These are phyloP conservation scores for Stigmatopora argus DNA, from an alignment of 2,113 vertebrate species.

Conservation along the genomic window DNA sequence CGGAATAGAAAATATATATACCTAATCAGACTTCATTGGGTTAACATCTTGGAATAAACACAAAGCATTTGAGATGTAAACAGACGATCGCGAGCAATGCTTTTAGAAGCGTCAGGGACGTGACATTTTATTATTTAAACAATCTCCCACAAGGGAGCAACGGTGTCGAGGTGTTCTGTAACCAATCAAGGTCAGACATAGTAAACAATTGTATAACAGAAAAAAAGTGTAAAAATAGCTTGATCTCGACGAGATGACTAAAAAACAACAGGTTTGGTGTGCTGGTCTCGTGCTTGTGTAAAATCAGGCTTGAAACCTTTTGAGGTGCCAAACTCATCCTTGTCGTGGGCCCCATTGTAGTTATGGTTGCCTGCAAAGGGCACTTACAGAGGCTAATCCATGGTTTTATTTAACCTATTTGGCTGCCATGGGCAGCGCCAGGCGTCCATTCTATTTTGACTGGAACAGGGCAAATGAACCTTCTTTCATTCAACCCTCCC, in stretches of 20 bases:
- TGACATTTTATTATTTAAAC: neutral
- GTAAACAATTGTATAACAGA: neutral
- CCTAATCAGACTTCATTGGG: neutral
- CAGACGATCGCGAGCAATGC: neutral
- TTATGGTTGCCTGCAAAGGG: no score
- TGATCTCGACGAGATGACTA: constrained; percentile 2
- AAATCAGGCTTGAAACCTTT: neutral
- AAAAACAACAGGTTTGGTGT: constrained; percentile 6
- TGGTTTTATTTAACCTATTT: no score
- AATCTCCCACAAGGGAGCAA: neutral
- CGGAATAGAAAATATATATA: no score
- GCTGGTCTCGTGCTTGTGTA: neutral
- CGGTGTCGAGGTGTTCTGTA: neutral
- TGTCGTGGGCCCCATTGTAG: no score
- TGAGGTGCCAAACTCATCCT: constrained; percentile 18
- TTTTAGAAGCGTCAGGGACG: neutral
- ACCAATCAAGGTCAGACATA: constrained; percentile 11
- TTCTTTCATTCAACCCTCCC: no score
- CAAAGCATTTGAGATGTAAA: neutral
- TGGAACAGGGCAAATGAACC: no score
- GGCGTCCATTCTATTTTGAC: no score
- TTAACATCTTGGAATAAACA: neutral
- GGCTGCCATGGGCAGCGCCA: no score
- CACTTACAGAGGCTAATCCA: no score
- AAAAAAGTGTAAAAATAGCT: constrained; percentile 6